Evolutionary conservation across 2,888 invertebrate genomes (phyloP).

Genomic region (Silvanus unidentatus): DNA sequence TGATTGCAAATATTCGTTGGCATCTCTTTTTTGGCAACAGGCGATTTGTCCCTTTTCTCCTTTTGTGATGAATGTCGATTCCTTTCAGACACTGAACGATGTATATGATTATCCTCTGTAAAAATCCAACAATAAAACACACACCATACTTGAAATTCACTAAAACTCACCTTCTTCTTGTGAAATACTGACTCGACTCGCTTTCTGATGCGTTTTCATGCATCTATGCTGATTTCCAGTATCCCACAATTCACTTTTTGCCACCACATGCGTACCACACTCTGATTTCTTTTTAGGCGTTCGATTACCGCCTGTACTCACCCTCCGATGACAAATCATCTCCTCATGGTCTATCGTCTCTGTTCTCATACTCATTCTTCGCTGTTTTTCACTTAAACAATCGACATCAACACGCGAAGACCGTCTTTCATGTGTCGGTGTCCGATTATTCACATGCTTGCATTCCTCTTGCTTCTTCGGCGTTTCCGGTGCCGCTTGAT

Average conservation of each 20-base stretch:
- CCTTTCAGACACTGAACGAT: slow-evolving; percentile 42
- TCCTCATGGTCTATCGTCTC: slow-evolving; percentile 36
- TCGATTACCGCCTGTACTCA: slow-evolving; percentile 35
- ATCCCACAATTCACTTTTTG: slow-evolving; percentile 47
- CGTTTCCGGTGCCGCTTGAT: not conserved
- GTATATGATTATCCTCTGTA: slow-evolving; percentile 38
- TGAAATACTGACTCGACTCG: slow-evolving; percentile 34
- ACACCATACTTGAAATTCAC: too few relatives aligned
- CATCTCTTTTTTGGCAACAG: slow-evolving; percentile 27
- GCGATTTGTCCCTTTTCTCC: slow-evolving; percentile 38
- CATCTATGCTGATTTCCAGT: slow-evolving; percentile 44
- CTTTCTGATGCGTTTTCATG: slow-evolving; percentile 39
- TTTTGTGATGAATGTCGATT: slow-evolving; percentile 36
- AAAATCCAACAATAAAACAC: slow-evolving; percentile 8
- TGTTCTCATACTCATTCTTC: slow-evolving; percentile 32
- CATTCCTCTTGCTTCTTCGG: slow-evolving; percentile 6
- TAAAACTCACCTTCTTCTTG: slow-evolving; percentile 37
- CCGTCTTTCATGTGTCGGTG: slow-evolving; percentile 30
- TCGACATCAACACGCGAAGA: slow-evolving; percentile 14
- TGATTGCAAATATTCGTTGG: slow-evolving; percentile 38
- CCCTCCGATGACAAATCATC: slow-evolving; percentile 30
- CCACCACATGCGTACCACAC: slow-evolving; percentile 43
- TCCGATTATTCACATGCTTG: slow-evolving; percentile 14
- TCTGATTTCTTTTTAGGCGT: slow-evolving; percentile 48
- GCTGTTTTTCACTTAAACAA: slow-evolving; percentile 32